These are phyloP conservation scores for Scrobipalpa atriplicella DNA, from an alignment of 2,888 invertebrate species.

Conservation along the genomic window DNA sequence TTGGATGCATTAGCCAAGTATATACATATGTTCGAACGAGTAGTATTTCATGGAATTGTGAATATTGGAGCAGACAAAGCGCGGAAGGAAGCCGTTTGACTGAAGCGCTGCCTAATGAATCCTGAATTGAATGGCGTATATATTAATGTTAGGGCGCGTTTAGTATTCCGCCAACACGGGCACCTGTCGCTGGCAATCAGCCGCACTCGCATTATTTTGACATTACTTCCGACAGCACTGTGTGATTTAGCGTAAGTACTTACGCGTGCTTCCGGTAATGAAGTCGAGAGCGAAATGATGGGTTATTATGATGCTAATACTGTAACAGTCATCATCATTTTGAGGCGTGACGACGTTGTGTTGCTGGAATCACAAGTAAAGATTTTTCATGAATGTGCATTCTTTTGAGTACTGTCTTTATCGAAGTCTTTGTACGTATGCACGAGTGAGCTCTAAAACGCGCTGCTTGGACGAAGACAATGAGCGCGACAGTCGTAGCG, in stretches of 20 bases:
- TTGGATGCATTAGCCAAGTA: slow-evolving; percentile 18
- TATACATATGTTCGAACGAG: slow-evolving; percentile 6
- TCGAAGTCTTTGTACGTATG: slow-evolving; percentile 18
- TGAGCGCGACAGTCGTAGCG: slow-evolving; percentile 56
- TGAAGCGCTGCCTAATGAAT: slow-evolving; percentile 45
- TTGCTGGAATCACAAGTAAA: slow-evolving; percentile 4
- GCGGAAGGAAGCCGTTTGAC: slow-evolving; percentile 34
- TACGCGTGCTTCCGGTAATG: slow-evolving; percentile 33
- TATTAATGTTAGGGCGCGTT: slow-evolving; percentile 36
- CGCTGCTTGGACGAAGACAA: slow-evolving; percentile 53
- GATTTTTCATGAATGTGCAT: not conserved
- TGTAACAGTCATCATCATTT: not conserved
- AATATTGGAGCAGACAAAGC: slow-evolving; percentile 27
- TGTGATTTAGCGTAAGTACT: slow-evolving; percentile 44
- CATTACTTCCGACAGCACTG: slow-evolving; percentile 51
- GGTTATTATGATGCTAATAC: slow-evolving; percentile 24
- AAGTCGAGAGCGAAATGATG: slow-evolving; percentile 27
- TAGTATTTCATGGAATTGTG: slow-evolving; percentile 23
- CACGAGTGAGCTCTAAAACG: slow-evolving; percentile 28
- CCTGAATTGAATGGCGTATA: slow-evolving; percentile 42
- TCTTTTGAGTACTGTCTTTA: not conserved
- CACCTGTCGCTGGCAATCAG: slow-evolving; percentile 53
- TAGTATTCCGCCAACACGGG: slow-evolving; percentile 48
- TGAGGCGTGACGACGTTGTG: not conserved
- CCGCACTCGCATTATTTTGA: slow-evolving; percentile 50